These are phyloP conservation scores for Drosophila insularis DNA, from an alignment of 1,140 invertebrate species.

Conservation along the genomic window DNA sequence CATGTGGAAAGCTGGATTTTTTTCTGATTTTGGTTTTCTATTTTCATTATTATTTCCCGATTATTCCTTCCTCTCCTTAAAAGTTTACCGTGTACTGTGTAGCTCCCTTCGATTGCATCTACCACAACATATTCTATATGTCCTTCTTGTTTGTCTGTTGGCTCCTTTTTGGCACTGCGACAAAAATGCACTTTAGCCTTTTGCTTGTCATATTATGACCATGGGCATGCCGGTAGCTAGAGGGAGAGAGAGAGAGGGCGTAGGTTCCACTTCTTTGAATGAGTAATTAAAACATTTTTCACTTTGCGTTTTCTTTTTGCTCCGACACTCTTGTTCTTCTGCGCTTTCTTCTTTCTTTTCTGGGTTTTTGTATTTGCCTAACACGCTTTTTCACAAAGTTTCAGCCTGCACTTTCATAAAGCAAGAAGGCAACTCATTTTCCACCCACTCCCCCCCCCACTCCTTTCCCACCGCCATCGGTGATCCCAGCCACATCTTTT, in stretches of 20 bases:
- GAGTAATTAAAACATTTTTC: conserved; percentile 82
- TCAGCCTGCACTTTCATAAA: conserved; percentile 47
- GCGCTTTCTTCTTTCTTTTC: conserved; percentile 6
- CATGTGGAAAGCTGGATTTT: not conserved
- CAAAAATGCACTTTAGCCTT: conserved; percentile 23
- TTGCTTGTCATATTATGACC: conserved; percentile 6
- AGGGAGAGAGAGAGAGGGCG: not conserved
- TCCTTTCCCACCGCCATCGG: not conserved
- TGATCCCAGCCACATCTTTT: conserved; percentile 7
- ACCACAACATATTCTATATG: not conserved
- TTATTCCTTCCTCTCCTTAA: not conserved
- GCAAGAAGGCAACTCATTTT: conserved; percentile 27
- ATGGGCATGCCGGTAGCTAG: not conserved
- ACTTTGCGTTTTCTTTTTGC: conserved; percentile 55
- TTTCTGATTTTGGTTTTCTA: not conserved
- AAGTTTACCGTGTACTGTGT: no score
- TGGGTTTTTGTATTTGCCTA: conserved; percentile 50
- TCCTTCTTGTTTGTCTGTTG: not conserved
- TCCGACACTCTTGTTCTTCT: conserved; percentile 41
- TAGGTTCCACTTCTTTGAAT: conserved; percentile 46
- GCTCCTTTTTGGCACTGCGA: conserved; percentile 30
- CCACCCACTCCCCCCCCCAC: not conserved
- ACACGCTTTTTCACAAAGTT: conserved; percentile 51
- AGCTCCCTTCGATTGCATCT: no score
- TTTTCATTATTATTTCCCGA: not conserved